These are phyloP conservation scores for Centruroides sculpturatus DNA, from an alignment of 1,140 invertebrate species.

Conservation along the genomic window DNA sequence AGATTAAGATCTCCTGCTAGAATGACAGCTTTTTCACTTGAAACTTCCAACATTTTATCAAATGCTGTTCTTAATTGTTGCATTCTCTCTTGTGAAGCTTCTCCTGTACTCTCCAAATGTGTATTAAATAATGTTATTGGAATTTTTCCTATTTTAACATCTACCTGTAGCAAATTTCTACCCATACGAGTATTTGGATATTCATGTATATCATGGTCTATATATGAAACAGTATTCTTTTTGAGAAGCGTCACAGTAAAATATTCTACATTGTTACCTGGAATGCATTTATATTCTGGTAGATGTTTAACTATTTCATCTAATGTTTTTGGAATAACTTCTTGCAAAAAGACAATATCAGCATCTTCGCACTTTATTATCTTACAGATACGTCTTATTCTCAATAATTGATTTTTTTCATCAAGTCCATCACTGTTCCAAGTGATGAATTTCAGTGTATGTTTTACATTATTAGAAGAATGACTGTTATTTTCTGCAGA, in stretches of 20 bases:
- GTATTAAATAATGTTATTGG: too few relatives aligned
- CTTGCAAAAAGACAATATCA: constrained; percentile 47
- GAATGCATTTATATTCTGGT: constrained; percentile 29
- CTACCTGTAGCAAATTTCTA: constrained; percentile 17
- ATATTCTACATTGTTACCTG: constrained; percentile 29
- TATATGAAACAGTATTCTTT: constrained; percentile 29
- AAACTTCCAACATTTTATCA: too few relatives aligned
- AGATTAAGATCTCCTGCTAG: too few relatives aligned
- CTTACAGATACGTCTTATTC: constrained; percentile 37
- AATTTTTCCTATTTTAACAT: too few relatives aligned
- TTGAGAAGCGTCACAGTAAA: constrained; percentile 37
- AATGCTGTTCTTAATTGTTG: too few relatives aligned
- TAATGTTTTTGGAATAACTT: constrained; percentile 36
- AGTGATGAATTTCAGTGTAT: constrained; percentile 30
- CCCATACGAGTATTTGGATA: constrained; percentile 36
- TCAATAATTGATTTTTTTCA: constrained; percentile 33
- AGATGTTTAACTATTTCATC: constrained; percentile 27
- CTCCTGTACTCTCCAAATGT: too few relatives aligned
- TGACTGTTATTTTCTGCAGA: too few relatives aligned
- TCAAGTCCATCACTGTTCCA: constrained; percentile 52
- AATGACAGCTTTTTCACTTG: too few relatives aligned
- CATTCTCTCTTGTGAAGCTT: too few relatives aligned
- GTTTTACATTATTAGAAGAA: too few relatives aligned
- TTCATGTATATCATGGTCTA: constrained; percentile 29
- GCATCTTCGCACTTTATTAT: constrained; percentile 32